Conservation (phyloP, 2,888 invertebrate species). For the Germaria angustata region DNA sequence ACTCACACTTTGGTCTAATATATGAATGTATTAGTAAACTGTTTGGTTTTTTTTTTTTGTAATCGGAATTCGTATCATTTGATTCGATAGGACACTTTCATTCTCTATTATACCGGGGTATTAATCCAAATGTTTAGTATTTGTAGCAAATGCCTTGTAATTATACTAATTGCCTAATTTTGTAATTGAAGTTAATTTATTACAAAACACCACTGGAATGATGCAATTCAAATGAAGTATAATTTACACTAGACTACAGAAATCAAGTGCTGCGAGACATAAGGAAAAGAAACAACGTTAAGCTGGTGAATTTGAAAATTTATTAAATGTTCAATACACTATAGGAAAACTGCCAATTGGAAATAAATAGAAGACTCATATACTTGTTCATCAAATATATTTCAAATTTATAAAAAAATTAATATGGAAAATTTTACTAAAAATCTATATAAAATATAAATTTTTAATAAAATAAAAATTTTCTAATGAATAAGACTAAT, state of each 20-base stretch:
- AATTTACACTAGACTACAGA: neutral
- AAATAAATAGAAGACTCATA: too few relatives aligned
- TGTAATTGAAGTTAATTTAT: slow-evolving; percentile 64
- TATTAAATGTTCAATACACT: too few relatives aligned
- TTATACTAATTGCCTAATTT: slow-evolving; percentile 65
- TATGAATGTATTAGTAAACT: neutral
- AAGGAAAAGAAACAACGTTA: neutral
- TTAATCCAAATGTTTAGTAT: slow-evolving; percentile 55
- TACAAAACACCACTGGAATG: slow-evolving; percentile 47
- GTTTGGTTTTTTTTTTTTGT: neutral
- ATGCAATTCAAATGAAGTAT: slow-evolving; percentile 8
- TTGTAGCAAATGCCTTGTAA: slow-evolving; percentile 55
- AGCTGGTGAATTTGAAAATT: neutral
- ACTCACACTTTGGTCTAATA: neutral
- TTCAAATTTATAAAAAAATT: too few relatives aligned
- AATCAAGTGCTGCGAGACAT: neutral
- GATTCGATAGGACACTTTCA: slow-evolving; percentile 36
- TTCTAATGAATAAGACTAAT: too few relatives aligned
- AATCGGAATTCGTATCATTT: slow-evolving; percentile 38
- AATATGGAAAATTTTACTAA: too few relatives aligned
- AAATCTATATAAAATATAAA: too few relatives aligned
- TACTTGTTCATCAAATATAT: too few relatives aligned
- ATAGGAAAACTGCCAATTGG: too few relatives aligned
- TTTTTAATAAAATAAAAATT: too few relatives aligned
- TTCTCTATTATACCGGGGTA: slow-evolving; percentile 18